Evolutionary conservation across 1,140 invertebrate genomes (phyloP), one percentile per base, ranked within the genome.

Genomic region (Sycophaga agraensis): DNA sequence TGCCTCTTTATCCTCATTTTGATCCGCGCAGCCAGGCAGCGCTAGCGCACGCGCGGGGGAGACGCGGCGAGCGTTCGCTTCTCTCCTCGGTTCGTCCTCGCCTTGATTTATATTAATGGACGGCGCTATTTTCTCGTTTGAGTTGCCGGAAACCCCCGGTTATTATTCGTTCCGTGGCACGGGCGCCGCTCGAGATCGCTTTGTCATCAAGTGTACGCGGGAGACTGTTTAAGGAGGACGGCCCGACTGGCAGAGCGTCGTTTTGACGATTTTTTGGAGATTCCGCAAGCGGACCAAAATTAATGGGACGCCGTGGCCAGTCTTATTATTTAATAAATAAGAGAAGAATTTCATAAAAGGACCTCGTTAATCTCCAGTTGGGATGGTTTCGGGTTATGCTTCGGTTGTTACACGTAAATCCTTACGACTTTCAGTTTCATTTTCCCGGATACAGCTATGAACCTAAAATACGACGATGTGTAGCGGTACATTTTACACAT

Each of bases 31-130:
- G n/a, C n/a, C n/a, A n/a, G n/a, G n/a, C n/a, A n/a, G n/a, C n/a
- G n/a, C n/a, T n/a, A n/a, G n/a, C 6, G 37, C 37, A 9, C 8
- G n/a, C 37, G 8, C 37, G 37, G n/a, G 14, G n/a, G n/a, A 6
- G 37, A 14, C 37, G 37, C 6, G n/a, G 28, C 28, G n/a, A 35
- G 46, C 28, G n/a, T 17, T 16, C 19, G 19, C 7, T 21, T 50
- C 17, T 50, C 28, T 35, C 8, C 11, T 12, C 9, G n/a, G 28
- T 21, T 39, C 35, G 34, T 35, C 37, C 37, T 45, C 40, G 17
- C 46, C 37, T 43, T 61, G 54, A 65, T 65, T 65, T 49, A 58
- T 61, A 65, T 65, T 61, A 65, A 61, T 65, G 58, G 64, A 40
- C 28, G 46, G 24, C 45, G 59, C 53, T 62, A 62, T 62, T 62